Conservation (phyloP, 2,113 vertebrate genomes). For the Gobio gobio region DNA sequence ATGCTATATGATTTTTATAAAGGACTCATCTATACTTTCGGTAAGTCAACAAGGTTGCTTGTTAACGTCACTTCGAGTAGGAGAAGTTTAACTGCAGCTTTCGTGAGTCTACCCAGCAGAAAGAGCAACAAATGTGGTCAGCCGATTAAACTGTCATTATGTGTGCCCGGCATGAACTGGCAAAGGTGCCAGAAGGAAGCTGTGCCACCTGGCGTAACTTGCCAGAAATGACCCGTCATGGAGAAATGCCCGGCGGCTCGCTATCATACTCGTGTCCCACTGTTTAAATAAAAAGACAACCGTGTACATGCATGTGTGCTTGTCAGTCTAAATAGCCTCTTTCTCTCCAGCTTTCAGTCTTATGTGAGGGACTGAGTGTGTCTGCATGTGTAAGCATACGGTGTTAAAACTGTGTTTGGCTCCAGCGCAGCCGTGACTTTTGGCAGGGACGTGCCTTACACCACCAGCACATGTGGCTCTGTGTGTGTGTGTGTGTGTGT, state of each 20-base stretch:
- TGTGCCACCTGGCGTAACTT: conserved; percentile 54
- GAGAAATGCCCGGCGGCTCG: neutral
- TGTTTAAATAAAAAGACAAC: conserved; percentile 36
- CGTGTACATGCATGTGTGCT: conserved; percentile 11
- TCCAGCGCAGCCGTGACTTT: conserved; percentile 48
- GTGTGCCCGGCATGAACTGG: conserved; percentile 27
- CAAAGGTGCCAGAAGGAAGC: conserved; percentile 36
- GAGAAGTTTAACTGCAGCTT: conserved; percentile 10
- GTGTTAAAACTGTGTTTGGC: conserved; percentile 48
- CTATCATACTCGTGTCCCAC: neutral
- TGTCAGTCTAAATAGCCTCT: conserved; percentile 44
- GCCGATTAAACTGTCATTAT: conserved; percentile 50
- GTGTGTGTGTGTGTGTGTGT: conserved; percentile 11
- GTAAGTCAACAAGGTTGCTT: neutral
- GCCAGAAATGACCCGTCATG: conserved; percentile 38
- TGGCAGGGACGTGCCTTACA: conserved; percentile 41
- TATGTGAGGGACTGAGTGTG: conserved; percentile 31
- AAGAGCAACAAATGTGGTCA: conserved; percentile 47
- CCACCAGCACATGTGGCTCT: conserved; percentile 3
- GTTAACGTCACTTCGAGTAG: conserved; percentile 36
- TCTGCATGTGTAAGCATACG: conserved; percentile 42
- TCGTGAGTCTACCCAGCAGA: conserved; percentile 9
- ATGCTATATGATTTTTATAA: neutral
- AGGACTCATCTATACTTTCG: neutral
- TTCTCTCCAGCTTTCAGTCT: neutral